These are phyloP conservation scores for Platanista minor DNA, from an alignment of 2,113 vertebrate genomes.

Conservation along the genomic window DNA sequence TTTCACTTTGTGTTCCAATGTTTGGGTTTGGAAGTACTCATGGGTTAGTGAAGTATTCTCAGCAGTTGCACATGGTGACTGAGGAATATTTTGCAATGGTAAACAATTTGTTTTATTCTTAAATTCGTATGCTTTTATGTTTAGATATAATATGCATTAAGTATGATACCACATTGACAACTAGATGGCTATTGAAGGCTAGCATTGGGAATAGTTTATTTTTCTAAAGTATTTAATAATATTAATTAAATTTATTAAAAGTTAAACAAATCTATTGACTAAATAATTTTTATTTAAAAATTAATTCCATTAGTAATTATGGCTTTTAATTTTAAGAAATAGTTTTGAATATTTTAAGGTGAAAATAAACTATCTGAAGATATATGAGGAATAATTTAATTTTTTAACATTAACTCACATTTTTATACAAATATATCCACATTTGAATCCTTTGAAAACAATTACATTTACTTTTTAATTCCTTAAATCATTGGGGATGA, in stretches of 20 bases:
- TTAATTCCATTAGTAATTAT: background rate
- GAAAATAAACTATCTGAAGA: constrained; percentile 1
- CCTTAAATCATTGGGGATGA: background rate
- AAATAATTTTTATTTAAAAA: background rate
- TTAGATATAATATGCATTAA: background rate
- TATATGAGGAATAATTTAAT: background rate
- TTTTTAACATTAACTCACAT: background rate
- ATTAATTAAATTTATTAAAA: background rate
- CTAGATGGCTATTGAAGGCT: background rate
- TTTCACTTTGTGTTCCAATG: background rate
- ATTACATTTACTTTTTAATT: background rate
- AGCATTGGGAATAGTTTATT: background rate
- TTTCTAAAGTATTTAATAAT: background rate
- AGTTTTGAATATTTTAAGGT: background rate
- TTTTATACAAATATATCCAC: background rate
- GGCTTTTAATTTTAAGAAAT: constrained; percentile 18
- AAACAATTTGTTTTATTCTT: background rate
- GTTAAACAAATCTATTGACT: background rate
- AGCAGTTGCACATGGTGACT: background rate
- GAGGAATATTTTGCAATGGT: background rate
- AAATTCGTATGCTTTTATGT: background rate
- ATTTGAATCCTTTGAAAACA: background rate
- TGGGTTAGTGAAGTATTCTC: background rate
- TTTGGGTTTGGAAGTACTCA: background rate
- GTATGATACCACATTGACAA: background rate